These are phyloP conservation scores for Porphyrio hochstetteri DNA, from an alignment of 2,113 vertebrate genomes.

Conservation along the genomic window DNA sequence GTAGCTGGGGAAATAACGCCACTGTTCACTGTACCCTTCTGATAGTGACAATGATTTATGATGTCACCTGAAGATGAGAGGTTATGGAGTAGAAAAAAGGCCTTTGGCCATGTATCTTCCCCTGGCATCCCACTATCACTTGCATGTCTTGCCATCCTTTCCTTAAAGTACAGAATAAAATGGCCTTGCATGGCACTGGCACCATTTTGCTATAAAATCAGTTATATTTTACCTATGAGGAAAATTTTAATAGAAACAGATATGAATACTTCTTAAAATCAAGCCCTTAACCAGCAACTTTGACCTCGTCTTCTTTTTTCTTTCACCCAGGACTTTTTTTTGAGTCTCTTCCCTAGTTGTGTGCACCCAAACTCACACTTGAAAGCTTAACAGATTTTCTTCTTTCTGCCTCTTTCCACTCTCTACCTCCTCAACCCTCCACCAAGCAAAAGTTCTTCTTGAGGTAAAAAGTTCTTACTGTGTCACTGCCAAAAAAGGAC, in stretches of 20 bases:
- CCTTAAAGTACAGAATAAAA: background rate
- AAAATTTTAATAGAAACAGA: background rate
- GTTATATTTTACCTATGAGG: background rate
- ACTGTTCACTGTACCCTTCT: background rate
- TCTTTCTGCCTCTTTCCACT: background rate
- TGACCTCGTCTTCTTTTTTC: background rate
- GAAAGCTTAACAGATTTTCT: background rate
- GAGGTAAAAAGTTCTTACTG: background rate
- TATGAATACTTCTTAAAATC: background rate
- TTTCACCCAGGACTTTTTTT: background rate
- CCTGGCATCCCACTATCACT: background rate
- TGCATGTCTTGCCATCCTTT: background rate
- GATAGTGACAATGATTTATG: constrained; percentile 58
- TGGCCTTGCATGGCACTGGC: background rate
- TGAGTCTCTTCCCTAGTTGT: background rate
- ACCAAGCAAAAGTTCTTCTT: background rate
- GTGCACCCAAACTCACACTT: background rate
- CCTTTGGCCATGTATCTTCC: background rate
- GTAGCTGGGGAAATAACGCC: constrained; percentile 32
- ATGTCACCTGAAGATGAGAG: constrained; percentile 32
- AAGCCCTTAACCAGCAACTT: background rate
- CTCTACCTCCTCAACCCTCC: background rate
- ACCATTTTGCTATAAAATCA: background rate
- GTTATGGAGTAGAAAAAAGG: background rate
- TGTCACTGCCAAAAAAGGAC: background rate